These are phyloP conservation scores for Hucho hucho DNA, from an alignment of 2,113 vertebrate genomes.

Conservation along the genomic window DNA sequence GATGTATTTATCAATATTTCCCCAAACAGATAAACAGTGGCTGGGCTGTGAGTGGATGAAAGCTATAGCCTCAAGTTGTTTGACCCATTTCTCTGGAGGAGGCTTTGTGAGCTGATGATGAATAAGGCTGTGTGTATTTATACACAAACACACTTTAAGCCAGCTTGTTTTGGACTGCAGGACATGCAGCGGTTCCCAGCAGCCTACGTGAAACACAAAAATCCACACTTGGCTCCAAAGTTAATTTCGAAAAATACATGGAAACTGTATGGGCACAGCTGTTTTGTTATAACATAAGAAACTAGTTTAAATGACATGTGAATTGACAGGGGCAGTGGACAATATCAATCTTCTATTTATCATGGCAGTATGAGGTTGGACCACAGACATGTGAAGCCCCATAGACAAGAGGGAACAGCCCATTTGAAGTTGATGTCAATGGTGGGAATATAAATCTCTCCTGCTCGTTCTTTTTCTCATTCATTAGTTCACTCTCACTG, in stretches of 20 bases:
- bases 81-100: conserved; percentile 44
- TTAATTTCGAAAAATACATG: conserved; percentile 23
- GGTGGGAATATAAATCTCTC: conserved; percentile 60
- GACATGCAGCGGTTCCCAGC: conserved; percentile 41
- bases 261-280: conserved; percentile 25
- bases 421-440: conserved; percentile 46
- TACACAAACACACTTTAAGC: conserved; percentile 50
- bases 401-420: conserved; percentile 25
- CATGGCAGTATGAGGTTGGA: conserved; percentile 8
- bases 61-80: conserved; percentile 44
- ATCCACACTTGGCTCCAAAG: conserved; percentile 23
- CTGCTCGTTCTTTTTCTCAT: conserved; percentile 26
- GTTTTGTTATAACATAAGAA: conserved; percentile 31
- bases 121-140: conserved; percentile 42
- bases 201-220: conserved; percentile 30
- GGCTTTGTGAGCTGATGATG: conserved; percentile 38
- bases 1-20: conserved; percentile 51
- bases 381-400: conserved; percentile 36
- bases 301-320: conserved; percentile 18
- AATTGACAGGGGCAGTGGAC: conserved; percentile 8
- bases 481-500: conserved; percentile 49
- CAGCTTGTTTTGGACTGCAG: conserved; percentile 44
- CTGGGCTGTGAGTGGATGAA: conserved; percentile 33
- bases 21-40: conserved; percentile 48
- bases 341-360: conserved; percentile 31